Base-by-base conservation (phyloP, 2,888 invertebrate genomes). In the Macropis europaea region DNA sequence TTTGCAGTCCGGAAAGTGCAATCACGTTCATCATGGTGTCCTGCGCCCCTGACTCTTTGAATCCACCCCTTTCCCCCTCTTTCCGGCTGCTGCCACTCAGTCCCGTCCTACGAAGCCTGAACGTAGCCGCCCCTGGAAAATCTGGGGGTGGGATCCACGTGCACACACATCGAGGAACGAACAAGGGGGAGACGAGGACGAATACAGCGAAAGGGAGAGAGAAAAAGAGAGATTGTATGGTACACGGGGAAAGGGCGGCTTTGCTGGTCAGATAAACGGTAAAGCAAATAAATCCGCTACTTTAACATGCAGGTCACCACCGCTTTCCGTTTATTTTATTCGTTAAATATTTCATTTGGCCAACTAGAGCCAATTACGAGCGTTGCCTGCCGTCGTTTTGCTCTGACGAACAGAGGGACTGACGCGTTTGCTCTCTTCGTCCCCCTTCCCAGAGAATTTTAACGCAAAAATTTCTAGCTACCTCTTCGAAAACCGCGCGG, bases 321-420 rank as follows among this genome's bases (percentile, higher is more conserved):
- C 84, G 81, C 66, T 77, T 85, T 84, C 82, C 87, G 89, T 89
- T 90, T 90, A 89, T 89, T 90, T 89, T 89, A 89, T 90, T 90
- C 88, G 87, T 90, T 88, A 88, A 88, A 89, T 89, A 90, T 89
- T 90, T 90, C 86, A 88, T 88, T 90, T 88, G 85, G 75, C 86
- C 83, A 86, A 86, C 86, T 84, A 85, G 80, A 81, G 87, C 87
- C 87, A 87, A 87, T 87, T 87, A 87, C 86, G 83, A 81, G 82
- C 74, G 60, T 71, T 68, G 73, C 74, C 64, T 52, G 48, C 57
- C 66, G 61, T 36, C 62, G 64, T 60, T 73, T 40, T 34, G 60
- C 68, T 50, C 70, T 68, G 74, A 73, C 74, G 68, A 74, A 71
- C 79, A 40, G 36, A 61, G 63, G 28, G 30, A 48, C 47, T 26